Percentiles rank a stretch among this genome's conserved stretches.
Conservation (phyloP, 2,797 vertebrate genomes). For the Poeciliopsis infans region DNA sequence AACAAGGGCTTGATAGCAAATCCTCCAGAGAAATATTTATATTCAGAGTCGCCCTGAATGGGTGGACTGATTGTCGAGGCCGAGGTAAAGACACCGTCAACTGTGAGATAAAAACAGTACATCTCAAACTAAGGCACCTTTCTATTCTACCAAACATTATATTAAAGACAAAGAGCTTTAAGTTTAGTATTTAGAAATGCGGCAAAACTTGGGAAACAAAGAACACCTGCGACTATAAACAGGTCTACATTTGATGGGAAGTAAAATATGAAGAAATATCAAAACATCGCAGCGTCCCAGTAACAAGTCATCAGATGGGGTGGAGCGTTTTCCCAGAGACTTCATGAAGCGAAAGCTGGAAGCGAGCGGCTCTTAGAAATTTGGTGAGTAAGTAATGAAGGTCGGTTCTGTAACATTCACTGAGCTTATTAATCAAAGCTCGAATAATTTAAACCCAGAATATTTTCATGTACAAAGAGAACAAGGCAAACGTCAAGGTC, state of each 20-base stretch:
- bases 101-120: slow-evolving; percentile 78
- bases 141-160: slow-evolving; percentile 79
- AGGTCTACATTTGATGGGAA: slow-evolving; percentile 18
- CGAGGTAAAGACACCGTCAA: slow-evolving; percentile 77
- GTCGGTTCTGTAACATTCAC: slow-evolving; percentile 70
- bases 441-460: slow-evolving; percentile 36
- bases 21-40: slow-evolving; percentile 69
- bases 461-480: slow-evolving; percentile 49
- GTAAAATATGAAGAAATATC: slow-evolving; percentile 2
- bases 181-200: slow-evolving; percentile 42
- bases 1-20: slow-evolving; percentile 77
- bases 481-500: slow-evolving; percentile 63
- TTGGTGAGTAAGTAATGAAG: slow-evolving; percentile 46
- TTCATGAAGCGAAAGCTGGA: slow-evolving; percentile 38
- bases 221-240: slow-evolving; percentile 54
- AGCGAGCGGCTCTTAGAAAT: slow-evolving; percentile 38
- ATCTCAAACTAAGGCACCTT: slow-evolving; percentile 88
- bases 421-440: slow-evolving; percentile 59
- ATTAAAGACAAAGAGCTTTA: slow-evolving; percentile 51
- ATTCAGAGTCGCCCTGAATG: slow-evolving; percentile 76
- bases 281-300: slow-evolving; percentile 35
- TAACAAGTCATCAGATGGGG: slow-evolving; percentile 51
- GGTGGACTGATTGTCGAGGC: slow-evolving; percentile 91
- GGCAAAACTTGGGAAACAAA: slow-evolving; percentile 52
- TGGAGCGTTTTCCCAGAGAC: slow-evolving; percentile 46